These are phyloP conservation scores for Sturmia bella DNA, from an alignment of 2,888 invertebrate genomes.

Conservation along the genomic window DNA sequence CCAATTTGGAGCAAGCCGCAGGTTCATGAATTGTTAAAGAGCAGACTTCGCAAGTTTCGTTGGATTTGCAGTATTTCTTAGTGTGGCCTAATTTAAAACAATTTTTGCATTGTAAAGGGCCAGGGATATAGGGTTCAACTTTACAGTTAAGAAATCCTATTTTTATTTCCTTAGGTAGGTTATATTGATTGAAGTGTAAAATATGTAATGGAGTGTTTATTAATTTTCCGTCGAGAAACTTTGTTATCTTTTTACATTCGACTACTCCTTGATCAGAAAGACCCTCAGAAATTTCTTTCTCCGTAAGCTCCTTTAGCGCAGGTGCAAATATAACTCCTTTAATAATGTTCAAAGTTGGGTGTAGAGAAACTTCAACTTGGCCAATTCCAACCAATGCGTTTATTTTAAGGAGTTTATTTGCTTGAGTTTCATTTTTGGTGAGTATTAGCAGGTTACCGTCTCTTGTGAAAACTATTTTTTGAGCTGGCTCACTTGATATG, in stretches of 20 bases:
- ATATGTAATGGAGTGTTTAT: conserved; percentile 24
- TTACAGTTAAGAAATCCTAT: no score
- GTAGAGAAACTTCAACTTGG: background rate
- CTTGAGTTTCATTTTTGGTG: background rate
- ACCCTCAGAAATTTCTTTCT: conserved; percentile 25
- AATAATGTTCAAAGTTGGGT: conserved; percentile 7
- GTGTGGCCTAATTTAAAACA: conserved; percentile 53
- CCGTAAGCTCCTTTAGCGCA: background rate
- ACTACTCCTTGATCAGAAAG: conserved; percentile 18
- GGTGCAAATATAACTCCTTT: conserved; percentile 30
- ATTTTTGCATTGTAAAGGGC: conserved; percentile 17
- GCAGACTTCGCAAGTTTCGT: no score
- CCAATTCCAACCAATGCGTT: conserved; percentile 14
- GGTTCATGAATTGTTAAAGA: no score
- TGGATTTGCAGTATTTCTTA: conserved; percentile 42
- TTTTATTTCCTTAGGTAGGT: no score
- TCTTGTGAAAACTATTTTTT: no score
- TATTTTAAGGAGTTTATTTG: conserved; percentile 21
- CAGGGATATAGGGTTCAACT: no score
- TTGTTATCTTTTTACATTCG: conserved; percentile 30
- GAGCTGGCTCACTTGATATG: no score
- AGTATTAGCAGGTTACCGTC: conserved; percentile 23
- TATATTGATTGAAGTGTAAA: no score
- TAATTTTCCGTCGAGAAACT: conserved; percentile 13
- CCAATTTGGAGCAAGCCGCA: no score